Percentiles rank a stretch among this genome's conserved stretches.
These are phyloP conservation scores for Ophraella communa DNA, from an alignment of 2,888 invertebrate genomes.

Conservation along the genomic window DNA sequence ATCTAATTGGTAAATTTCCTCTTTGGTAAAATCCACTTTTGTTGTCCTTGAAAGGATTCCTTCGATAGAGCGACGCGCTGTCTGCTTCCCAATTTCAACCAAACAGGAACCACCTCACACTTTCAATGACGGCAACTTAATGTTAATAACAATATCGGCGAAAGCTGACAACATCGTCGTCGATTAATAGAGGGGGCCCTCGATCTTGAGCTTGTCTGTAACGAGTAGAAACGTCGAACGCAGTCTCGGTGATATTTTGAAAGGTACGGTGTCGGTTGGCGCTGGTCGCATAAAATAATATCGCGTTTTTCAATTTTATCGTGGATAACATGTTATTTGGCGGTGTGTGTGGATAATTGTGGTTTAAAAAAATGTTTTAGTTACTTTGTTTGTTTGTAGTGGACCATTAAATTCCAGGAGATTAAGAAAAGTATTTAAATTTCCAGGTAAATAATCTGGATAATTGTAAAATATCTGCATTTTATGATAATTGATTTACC, in stretches of 20 bases:
- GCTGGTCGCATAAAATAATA: background rate
- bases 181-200: slow-evolving; percentile 16
- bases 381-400: background rate
- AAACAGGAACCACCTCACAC: background rate
- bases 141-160: slow-evolving; percentile 3
- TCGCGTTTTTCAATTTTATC: background rate
- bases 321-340: background rate
- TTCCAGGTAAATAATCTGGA: background rate
- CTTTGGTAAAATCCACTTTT: background rate
- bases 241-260: slow-evolving; percentile 22
- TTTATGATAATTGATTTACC: too few species aligned
- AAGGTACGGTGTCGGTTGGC: background rate
- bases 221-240: slow-evolving; percentile 6
- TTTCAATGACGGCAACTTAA: background rate
- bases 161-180: slow-evolving; percentile 7
- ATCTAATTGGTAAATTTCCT: background rate
- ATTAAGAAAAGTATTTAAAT: too few species aligned
- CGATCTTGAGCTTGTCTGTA: background rate
- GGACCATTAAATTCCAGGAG: too few species aligned
- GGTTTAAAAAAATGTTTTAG: background rate
- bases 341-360: background rate
- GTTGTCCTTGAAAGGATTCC: background rate
- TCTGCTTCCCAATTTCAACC: background rate
- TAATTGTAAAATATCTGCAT: too few species aligned
- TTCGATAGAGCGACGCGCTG: background rate